Percentiles rank a stretch among this genome's conserved stretches.
Evolutionary conservation across 1,140 invertebrate genomes (phyloP).

Genomic region (Camponotus floridanus): DNA sequence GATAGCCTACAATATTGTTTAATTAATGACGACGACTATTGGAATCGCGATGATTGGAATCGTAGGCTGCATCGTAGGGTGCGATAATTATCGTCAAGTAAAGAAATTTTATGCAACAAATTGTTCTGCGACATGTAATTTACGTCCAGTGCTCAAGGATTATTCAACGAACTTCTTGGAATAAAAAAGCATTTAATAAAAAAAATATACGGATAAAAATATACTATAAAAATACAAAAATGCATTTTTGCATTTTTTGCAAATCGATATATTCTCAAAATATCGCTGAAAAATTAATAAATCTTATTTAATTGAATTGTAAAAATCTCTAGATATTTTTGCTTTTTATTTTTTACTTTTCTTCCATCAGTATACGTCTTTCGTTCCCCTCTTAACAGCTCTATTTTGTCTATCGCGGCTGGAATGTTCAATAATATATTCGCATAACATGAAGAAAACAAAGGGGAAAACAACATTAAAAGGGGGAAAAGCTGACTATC

Average conservation of each 20-base stretch:
- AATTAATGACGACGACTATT: slow-evolving; percentile 6
- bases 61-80: slow-evolving; percentile 16
- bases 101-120: not conserved
- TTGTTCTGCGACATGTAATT: not conserved
- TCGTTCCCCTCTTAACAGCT: not conserved
- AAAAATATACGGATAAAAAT: too few relatives aligned
- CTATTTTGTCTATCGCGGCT: slow-evolving; percentile 48
- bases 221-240: too few relatives aligned
- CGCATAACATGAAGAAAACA: slow-evolving; percentile 38
- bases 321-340: not conserved
- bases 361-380: not conserved
- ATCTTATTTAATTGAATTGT: too few relatives aligned
- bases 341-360: not conserved
- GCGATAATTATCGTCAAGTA: slow-evolving; percentile 21
- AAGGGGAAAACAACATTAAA: slow-evolving; percentile 4
- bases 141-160: not conserved
- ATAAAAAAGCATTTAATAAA: too few relatives aligned
- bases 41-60: too few relatives aligned
- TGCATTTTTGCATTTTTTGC: too few relatives aligned
- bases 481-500: slow-evolving; percentile 27
- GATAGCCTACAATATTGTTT: not conserved
- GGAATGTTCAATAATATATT: slow-evolving; percentile 66
- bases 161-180: too few relatives aligned
- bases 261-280: too few relatives aligned
- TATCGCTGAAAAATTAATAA: not conserved